Conservation (phyloP, 2,797 vertebrate species). For the Clarias platycephalus region DNA sequence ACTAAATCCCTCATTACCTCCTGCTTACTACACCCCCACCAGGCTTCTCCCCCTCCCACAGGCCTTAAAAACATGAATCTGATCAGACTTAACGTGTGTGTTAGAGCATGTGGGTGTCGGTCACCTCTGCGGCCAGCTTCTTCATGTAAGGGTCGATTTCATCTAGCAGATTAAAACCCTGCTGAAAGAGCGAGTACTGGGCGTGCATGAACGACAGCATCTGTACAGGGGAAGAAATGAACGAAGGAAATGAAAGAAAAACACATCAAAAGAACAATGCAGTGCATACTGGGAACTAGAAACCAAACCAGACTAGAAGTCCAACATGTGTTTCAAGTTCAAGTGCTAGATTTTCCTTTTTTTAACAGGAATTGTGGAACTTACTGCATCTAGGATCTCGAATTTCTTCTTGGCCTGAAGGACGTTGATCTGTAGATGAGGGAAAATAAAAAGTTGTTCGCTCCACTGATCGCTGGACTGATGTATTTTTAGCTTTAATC, state of each 20-base stretch:
- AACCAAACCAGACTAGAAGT: not conserved
- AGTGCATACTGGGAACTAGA: not conserved
- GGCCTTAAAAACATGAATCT: not conserved
- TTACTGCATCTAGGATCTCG: conserved; percentile 94
- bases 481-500: not conserved
- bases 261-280: not conserved
- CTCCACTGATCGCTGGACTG: not conserved
- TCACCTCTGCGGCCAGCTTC: conserved; percentile 91
- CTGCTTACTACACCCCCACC: not conserved
- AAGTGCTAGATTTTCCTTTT: no score
- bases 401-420: conserved; percentile 99
- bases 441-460: conserved; percentile 10
- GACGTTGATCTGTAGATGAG: conserved; percentile 87
- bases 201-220: conserved; percentile 98
- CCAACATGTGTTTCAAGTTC: not conserved
- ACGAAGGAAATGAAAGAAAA: not conserved
- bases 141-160: conserved; percentile 95
- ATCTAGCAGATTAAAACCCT: conserved; percentile 90
- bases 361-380: conserved; percentile 41
- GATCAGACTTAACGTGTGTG: no score
- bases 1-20: not conserved
- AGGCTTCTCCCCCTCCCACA: no score
- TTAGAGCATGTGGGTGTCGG: conserved; percentile 20
- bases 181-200: conserved; percentile 94
- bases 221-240: conserved; percentile 64